Percentiles rank a stretch among this genome's conserved stretches.
phyloP scores from a whole-genome alignment of 2,888 invertebrate genomes.

The Protophormia terraenovae region DNA sequence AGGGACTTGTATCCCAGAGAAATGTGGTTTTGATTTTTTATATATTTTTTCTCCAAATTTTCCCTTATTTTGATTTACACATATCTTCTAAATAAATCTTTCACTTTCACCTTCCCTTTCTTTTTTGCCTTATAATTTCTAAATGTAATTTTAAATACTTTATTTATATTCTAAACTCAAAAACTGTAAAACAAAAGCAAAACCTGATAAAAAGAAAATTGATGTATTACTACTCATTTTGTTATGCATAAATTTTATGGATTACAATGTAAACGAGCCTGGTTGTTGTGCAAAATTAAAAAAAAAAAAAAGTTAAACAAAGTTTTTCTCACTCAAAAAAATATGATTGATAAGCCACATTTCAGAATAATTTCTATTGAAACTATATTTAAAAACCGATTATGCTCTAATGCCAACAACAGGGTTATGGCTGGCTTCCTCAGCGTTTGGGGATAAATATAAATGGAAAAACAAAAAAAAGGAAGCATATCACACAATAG shows the following conservation, averaged over 20 bases:
- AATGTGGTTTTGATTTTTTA: too few species aligned
- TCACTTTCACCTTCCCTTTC: too few species aligned
- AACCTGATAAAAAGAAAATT: constrained; percentile 14
- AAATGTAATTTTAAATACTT: constrained; percentile 23
- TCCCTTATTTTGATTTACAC: too few species aligned
- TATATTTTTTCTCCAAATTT: too few species aligned
- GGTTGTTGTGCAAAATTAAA: too few species aligned
- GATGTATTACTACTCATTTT: constrained; percentile 60
- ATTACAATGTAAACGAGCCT: constrained; percentile 20
- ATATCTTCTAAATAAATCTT: too few species aligned
- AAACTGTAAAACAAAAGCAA: background rate
- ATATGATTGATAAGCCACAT: constrained; percentile 46
- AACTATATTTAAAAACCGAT: constrained; percentile 59
- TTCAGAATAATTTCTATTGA: constrained; percentile 33
- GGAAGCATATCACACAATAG: too few species aligned
- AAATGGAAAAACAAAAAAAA: background rate
- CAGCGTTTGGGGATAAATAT: background rate
- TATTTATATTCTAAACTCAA: background rate
- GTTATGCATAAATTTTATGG: constrained; percentile 53
- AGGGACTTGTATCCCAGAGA: too few species aligned
- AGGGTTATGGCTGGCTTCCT: background rate
- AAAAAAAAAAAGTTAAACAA: background rate
- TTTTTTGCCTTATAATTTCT: background rate
- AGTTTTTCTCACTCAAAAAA: background rate
- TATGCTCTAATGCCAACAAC: constrained; percentile 22